A percentile compares a stretch with the other conserved stretches of the same genome.
Evolutionary conservation across 2,797 vertebrate genomes (phyloP).

Genomic region (Semotilus atromaculatus): DNA sequence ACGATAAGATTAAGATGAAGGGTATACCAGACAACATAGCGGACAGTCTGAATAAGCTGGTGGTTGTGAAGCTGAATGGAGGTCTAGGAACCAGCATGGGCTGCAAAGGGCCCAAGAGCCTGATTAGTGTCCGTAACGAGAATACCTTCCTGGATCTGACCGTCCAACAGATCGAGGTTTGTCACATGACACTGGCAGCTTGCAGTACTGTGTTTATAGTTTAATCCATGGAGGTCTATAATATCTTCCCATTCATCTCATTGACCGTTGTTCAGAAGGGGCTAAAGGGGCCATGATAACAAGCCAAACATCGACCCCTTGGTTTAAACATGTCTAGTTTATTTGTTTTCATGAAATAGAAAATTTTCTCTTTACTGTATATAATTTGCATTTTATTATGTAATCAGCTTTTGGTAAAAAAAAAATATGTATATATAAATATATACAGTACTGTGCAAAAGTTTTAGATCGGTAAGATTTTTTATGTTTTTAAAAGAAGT

Average conservation of each 20-base stretch:
- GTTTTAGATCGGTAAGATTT: too few species aligned
- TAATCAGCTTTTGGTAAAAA: background rate
- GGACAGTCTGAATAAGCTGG: conserved; percentile 91
- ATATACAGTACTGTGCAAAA: too few species aligned
- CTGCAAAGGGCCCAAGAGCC: conserved; percentile 97
- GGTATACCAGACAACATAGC: conserved; percentile 89
- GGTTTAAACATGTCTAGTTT: background rate
- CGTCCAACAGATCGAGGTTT: conserved; percentile 97
- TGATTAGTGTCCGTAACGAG: conserved; percentile 96
- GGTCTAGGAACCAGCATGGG: conserved; percentile 99
- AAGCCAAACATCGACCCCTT: background rate
- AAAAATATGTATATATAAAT: too few species aligned
- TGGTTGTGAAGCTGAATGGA: conserved; percentile 97
- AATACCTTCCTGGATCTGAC: conserved; percentile 99
- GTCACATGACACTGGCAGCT: background rate
- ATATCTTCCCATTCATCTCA: conserved; percentile 1
- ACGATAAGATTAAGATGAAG: conserved; percentile 89
- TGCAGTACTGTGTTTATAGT: background rate
- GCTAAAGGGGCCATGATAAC: background rate
- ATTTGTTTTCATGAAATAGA: background rate
- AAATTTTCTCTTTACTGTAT: background rate
- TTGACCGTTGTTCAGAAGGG: background rate
- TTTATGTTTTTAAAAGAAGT: too few species aligned
- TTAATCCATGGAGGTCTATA: background rate
- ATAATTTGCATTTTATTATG: background rate